phyloP scores from a whole-genome alignment of 2,888 invertebrate genomes.

The Colletes collaris region DNA sequence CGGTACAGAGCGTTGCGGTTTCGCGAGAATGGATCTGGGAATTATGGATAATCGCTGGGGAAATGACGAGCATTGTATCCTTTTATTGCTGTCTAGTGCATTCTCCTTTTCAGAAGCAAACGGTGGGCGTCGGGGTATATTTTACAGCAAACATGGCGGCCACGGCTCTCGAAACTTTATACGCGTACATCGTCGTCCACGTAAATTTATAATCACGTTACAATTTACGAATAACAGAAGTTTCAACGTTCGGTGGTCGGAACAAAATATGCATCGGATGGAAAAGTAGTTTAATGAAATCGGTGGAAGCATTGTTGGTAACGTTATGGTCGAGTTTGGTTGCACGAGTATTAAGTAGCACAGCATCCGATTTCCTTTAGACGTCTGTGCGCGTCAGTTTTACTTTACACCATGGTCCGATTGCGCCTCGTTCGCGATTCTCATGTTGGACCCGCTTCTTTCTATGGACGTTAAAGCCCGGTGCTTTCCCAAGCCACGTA shows the following conservation, averaged over 20 bases:
- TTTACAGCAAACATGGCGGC: too few relatives aligned
- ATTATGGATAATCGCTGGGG: conserved; percentile 30
- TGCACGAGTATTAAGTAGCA: conserved; percentile 38
- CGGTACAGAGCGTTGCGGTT: conserved; percentile 4
- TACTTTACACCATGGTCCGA: conserved; percentile 49
- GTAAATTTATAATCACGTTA: too few relatives aligned
- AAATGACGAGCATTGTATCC: conserved; percentile 12
- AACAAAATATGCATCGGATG: neutral
- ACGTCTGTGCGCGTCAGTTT: conserved; percentile 25
- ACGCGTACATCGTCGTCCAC: too few relatives aligned
- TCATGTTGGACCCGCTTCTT: conserved; percentile 33
- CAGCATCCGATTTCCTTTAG: conserved; percentile 35
- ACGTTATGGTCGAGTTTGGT: conserved; percentile 11
- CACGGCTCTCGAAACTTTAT: too few relatives aligned
- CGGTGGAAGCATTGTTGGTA: neutral
- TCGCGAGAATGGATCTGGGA: conserved; percentile 31
- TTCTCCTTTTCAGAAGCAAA: neutral
- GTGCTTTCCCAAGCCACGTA: too few relatives aligned
- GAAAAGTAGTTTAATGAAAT: neutral
- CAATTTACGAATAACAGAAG: too few relatives aligned
- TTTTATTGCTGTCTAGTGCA: neutral
- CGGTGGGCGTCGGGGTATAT: too few relatives aligned
- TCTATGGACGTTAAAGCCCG: neutral
- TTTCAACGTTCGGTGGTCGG: too few relatives aligned
- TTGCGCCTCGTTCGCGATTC: conserved; percentile 54